Percentiles rank a stretch among this genome's conserved stretches.
Evolutionary conservation across 2,113 vertebrate species (phyloP).

Genomic region (Setophaga kirtlandii): DNA sequence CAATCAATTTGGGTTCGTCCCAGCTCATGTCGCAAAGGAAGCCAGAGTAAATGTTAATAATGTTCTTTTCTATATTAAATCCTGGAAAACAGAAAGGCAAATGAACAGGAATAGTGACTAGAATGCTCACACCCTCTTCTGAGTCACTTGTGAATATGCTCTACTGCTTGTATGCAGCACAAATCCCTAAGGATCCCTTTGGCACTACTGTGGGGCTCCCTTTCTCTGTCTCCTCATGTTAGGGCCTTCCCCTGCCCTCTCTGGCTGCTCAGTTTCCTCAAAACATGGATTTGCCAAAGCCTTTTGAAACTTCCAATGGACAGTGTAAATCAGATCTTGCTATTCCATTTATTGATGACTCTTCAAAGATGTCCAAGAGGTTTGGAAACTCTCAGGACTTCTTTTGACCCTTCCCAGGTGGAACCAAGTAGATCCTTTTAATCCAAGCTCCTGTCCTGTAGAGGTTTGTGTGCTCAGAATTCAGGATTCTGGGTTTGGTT

Average conservation of each 20-base stretch:
- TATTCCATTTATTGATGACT: not conserved
- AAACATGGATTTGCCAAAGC: not conserved
- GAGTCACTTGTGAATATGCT: not conserved
- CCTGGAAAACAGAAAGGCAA: not conserved
- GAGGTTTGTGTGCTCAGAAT: not conserved
- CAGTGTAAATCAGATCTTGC: not conserved
- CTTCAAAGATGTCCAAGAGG: not conserved
- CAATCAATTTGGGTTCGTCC: not conserved
- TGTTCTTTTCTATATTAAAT: not conserved
- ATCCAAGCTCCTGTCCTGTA: not conserved
- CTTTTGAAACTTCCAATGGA: not conserved
- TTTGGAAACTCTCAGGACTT: not conserved
- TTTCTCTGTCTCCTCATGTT: not conserved
- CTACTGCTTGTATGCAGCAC: not conserved
- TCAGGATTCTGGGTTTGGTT: not conserved
- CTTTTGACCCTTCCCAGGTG: not conserved
- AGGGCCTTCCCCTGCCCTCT: not conserved
- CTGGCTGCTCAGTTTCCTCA: not conserved
- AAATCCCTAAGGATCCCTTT: not conserved
- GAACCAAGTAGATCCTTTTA: not conserved
- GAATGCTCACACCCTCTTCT: not conserved
- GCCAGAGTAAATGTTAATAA: not conserved
- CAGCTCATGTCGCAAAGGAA: not conserved
- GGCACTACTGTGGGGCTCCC: not conserved
- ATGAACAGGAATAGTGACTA: not conserved